These are phyloP conservation scores for Luffia ferchaultella DNA, from an alignment of 2,888 invertebrate species.

Conservation along the genomic window DNA sequence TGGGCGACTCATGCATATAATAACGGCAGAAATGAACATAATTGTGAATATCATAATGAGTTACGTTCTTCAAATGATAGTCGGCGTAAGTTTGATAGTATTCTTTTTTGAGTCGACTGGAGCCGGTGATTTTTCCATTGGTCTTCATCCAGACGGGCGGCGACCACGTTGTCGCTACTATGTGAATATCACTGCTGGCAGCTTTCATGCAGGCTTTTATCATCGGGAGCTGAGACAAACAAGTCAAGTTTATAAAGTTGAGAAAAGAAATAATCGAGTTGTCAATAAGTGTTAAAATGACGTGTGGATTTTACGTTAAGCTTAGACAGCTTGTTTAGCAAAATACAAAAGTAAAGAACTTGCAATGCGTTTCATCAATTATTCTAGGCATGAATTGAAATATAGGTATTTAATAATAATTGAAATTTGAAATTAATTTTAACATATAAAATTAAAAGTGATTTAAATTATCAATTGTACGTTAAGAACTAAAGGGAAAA, in stretches of 20 bases:
- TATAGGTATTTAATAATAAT: too few species aligned
- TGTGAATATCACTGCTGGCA: conserved; percentile 31
- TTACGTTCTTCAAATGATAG: conserved; percentile 72
- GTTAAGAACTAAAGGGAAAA: too few species aligned
- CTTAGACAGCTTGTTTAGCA: not conserved
- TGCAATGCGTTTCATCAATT: not conserved
- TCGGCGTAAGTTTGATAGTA: conserved; percentile 80
- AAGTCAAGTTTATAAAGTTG: not conserved
- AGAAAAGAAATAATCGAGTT: not conserved
- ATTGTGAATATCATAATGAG: too few species aligned
- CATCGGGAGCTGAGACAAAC: conserved; percentile 42
- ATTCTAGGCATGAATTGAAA: too few species aligned
- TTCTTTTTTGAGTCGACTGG: conserved; percentile 38
- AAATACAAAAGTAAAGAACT: not conserved
- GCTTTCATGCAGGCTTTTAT: conserved; percentile 36
- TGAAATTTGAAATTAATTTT: too few species aligned
- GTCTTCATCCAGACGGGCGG: conserved; percentile 73
- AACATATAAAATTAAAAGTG: too few species aligned
- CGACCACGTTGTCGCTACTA: conserved; percentile 64
- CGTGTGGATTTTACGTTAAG: too few species aligned
- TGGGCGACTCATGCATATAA: too few species aligned
- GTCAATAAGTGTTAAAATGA: not conserved
- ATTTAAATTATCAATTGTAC: too few species aligned
- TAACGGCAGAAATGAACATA: too few species aligned
- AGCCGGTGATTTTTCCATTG: conserved; percentile 51